Percentiles rank a stretch among this genome's conserved stretches.
Conservation (phyloP, 2,888 invertebrate species). For the Belgica antarctica region DNA sequence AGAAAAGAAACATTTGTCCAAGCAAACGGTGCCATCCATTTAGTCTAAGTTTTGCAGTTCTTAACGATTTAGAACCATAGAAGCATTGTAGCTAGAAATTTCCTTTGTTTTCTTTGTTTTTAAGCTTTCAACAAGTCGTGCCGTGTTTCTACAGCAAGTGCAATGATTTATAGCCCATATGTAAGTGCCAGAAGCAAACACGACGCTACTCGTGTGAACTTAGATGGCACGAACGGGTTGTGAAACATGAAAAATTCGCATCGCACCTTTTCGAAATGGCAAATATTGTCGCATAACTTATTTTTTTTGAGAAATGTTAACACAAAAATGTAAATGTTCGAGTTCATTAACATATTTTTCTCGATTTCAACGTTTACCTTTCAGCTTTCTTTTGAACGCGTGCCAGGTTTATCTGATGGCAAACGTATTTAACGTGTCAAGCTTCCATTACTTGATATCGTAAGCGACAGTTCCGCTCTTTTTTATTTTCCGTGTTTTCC, state of each 20-base stretch:
- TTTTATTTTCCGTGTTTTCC: too few species aligned
- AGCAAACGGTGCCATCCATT: background rate
- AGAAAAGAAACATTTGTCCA: background rate
- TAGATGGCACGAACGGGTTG: background rate
- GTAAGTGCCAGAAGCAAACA: background rate
- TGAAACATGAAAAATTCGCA: too few species aligned
- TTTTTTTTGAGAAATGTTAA: background rate
- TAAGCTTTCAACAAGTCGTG: background rate
- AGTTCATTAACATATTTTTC: slow-evolving; percentile 4
- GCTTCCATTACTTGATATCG: too few species aligned
- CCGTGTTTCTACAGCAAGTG: background rate
- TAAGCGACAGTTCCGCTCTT: too few species aligned
- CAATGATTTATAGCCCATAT: background rate
- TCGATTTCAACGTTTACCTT: too few species aligned
- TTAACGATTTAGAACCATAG: background rate
- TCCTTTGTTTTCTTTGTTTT: background rate
- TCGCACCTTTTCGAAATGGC: too few species aligned
- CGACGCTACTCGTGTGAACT: background rate
- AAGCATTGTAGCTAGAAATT: background rate
- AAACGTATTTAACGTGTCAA: too few species aligned
- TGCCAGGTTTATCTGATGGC: too few species aligned
- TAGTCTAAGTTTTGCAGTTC: too few species aligned
- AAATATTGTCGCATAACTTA: too few species aligned
- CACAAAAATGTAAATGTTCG: background rate
- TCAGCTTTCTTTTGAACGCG: too few species aligned